phyloP scores from a whole-genome alignment of 2,888 invertebrate species.

The Zaprionus bogoriensis region DNA sequence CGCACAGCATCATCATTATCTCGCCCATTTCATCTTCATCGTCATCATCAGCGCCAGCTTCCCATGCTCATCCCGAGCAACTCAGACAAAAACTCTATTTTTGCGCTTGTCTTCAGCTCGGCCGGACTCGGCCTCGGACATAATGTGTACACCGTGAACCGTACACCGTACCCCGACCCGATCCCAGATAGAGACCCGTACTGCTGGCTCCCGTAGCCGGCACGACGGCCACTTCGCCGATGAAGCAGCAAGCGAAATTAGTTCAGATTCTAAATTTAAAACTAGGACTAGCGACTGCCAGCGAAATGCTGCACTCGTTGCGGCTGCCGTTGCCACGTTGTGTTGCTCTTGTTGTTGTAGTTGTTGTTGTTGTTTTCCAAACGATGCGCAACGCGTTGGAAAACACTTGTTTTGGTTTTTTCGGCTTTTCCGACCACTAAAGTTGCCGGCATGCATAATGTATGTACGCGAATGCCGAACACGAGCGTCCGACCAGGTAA shows the following conservation, averaged over 20 bases:
- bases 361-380: constrained; percentile 47
- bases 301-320: constrained; percentile 59
- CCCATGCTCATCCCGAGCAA: constrained; percentile 4
- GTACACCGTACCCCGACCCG: too few species aligned
- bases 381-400: constrained; percentile 59
- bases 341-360: background rate
- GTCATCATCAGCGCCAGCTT: too few species aligned
- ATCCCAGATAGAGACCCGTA: constrained; percentile 4
- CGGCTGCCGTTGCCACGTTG: constrained; percentile 20
- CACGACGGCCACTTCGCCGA: constrained; percentile 48
- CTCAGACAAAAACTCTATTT: constrained; percentile 65
- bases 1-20: constrained; percentile 36
- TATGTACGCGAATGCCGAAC: background rate
- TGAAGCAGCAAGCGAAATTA: constrained; percentile 71
- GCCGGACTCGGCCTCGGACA: constrained; percentile 29
- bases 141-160: too few species aligned
- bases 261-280: constrained; percentile 81
- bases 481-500: constrained; percentile 22
- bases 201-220: constrained; percentile 30
- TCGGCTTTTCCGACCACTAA: constrained; percentile 51
- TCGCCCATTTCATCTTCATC: constrained; percentile 11
- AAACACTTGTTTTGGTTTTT: constrained; percentile 74
- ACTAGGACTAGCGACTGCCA: constrained; percentile 68
- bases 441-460: constrained; percentile 43
- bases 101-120: constrained; percentile 59